A percentile compares a stretch with the other conserved stretches of the same genome.
phyloP scores from a whole-genome alignment of 2,888 invertebrate species.

The Archaeoteleia sp. region DNA sequence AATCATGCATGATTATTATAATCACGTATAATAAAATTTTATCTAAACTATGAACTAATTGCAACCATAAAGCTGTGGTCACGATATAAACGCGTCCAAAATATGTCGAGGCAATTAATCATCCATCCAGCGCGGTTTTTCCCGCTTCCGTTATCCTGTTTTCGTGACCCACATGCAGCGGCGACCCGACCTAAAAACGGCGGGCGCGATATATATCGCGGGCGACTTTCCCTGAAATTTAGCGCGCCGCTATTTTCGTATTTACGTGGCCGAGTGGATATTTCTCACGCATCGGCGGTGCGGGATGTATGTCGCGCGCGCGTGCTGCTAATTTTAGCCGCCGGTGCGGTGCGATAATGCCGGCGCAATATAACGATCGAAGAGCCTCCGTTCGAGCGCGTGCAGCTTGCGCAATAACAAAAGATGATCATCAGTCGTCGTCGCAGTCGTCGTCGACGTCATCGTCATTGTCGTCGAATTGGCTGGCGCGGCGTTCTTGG shows the following conservation, averaged over 20 bases:
- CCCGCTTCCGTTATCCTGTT: slow-evolving; percentile 39
- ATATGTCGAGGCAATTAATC: too few species aligned
- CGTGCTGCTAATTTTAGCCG: slow-evolving; percentile 5
- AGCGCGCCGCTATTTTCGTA: slow-evolving; percentile 4
- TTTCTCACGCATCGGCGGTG: not conserved
- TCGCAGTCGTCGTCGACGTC: too few species aligned
- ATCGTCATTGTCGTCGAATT: not conserved
- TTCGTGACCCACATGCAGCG: slow-evolving; percentile 33
- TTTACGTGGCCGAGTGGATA: not conserved
- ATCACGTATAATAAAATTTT: too few species aligned
- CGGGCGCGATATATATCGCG: too few species aligned
- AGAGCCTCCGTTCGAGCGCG: too few species aligned
- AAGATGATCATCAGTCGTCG: too few species aligned
- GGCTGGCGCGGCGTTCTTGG: slow-evolving; percentile 33
- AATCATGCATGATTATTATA: too few species aligned
- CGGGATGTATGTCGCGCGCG: slow-evolving; percentile 6
- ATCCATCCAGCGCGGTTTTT: too few species aligned
- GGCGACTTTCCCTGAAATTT: slow-evolving; percentile 15
- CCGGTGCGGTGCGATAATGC: not conserved
- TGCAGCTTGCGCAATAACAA: too few species aligned
- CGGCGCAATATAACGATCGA: not conserved
- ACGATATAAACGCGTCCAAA: too few species aligned
- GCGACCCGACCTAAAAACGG: slow-evolving; percentile 15
- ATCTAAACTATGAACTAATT: too few species aligned
- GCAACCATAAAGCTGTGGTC: too few species aligned